Evolutionary conservation across 2,113 vertebrate genomes (phyloP).

Genomic region (Sciurus niger): DNA sequence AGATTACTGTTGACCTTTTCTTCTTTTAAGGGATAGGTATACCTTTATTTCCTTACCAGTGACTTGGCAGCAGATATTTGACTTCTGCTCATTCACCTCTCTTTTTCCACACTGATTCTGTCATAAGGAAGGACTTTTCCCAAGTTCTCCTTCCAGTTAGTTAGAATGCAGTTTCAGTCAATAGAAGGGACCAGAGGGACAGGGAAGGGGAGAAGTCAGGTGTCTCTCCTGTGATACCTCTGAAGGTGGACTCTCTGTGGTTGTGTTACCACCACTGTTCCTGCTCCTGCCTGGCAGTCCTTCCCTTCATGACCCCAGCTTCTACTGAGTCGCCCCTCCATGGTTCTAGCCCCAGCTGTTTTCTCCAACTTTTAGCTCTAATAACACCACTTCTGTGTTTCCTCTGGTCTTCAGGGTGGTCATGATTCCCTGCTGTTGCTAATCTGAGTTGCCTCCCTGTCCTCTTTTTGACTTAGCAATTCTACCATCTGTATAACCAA

Average conservation of each 20-base stretch:
- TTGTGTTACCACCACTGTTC: neutral
- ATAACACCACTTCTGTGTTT: neutral
- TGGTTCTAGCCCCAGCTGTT: neutral
- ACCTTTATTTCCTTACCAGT: neutral
- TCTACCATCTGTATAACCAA: neutral
- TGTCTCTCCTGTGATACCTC: neutral
- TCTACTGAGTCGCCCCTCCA: neutral
- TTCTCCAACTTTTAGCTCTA: neutral
- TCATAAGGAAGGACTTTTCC: neutral
- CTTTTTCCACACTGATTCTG: neutral
- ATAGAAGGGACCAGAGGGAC: neutral
- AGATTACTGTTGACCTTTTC: neutral
- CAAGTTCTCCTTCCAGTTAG: neutral
- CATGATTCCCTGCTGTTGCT: neutral
- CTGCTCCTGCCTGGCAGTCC: neutral
- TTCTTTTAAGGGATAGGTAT: neutral
- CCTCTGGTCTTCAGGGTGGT: neutral
- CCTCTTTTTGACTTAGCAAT: neutral
- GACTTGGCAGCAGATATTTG: neutral
- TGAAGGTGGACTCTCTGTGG: neutral
- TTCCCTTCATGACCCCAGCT: neutral
- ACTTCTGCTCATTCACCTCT: neutral
- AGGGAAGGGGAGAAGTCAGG: accelerated
- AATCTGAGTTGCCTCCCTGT: neutral
- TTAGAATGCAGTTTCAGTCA: neutral